Conservation (phyloP, 1,140 invertebrate genomes). For the Drosophila eugracilis region DNA sequence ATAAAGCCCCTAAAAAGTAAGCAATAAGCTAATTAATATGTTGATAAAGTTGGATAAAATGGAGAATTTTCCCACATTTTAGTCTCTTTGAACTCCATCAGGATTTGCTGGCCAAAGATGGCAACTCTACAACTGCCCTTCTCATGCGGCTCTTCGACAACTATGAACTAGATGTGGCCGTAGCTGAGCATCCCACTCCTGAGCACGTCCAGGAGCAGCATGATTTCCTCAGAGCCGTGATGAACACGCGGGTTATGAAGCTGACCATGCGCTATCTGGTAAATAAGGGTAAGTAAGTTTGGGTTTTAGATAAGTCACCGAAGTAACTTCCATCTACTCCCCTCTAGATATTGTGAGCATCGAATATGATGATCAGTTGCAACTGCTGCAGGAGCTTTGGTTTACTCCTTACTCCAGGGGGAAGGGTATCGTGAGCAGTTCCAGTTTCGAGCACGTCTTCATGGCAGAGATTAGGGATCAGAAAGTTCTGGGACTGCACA, state of each 20-base stretch:
- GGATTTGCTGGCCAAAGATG: slow-evolving; percentile 68
- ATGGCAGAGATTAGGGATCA: slow-evolving; percentile 91
- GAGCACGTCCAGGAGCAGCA: slow-evolving; percentile 91
- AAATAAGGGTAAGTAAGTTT: slow-evolving; percentile 59
- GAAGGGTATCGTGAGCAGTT: slow-evolving; percentile 90
- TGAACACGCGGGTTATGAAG: slow-evolving; percentile 90
- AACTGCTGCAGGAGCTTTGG: slow-evolving; percentile 91
- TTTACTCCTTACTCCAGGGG: slow-evolving; percentile 92
- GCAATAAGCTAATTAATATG: slow-evolving; percentile 3
- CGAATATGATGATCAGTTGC: slow-evolving; percentile 88
- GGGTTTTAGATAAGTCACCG: slow-evolving; percentile 85
- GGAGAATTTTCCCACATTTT: not conserved
- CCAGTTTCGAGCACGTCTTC: slow-evolving; percentile 95
- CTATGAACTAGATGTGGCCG: slow-evolving; percentile 89
- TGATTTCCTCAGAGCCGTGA: slow-evolving; percentile 90
- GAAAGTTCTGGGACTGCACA: slow-evolving; percentile 92
- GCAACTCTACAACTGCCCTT: slow-evolving; percentile 88
- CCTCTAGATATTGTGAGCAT: slow-evolving; percentile 52
- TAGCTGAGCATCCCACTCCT: slow-evolving; percentile 90
- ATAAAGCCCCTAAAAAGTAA: slow-evolving; percentile 90
- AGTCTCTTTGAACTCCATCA: slow-evolving; percentile 75
- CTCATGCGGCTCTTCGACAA: slow-evolving; percentile 90
- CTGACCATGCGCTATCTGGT: slow-evolving; percentile 86
- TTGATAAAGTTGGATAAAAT: not conserved
- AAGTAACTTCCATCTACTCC: not conserved